A percentile compares a stretch with the other conserved stretches of the same genome.
These are phyloP conservation scores for Tetragnatha montana DNA, from an alignment of 2,888 invertebrate genomes.

Conservation along the genomic window DNA sequence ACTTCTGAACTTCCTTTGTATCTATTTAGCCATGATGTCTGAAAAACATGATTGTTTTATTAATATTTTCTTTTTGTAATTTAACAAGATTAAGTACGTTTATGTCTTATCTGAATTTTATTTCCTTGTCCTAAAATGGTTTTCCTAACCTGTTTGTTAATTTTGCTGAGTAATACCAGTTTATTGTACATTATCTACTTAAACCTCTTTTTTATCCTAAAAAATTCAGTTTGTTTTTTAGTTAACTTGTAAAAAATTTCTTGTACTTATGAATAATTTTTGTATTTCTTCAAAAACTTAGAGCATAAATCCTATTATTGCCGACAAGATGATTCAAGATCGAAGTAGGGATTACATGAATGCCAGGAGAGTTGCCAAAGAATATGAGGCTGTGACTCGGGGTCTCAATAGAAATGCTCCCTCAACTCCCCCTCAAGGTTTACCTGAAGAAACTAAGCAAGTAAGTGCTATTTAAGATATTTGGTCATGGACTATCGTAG, in stretches of 20 bases:
- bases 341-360: constrained; percentile 98
- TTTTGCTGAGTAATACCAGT: too few species aligned
- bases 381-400: constrained; percentile 94
- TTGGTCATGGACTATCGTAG: too few species aligned
- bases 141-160: too few species aligned
- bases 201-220: background rate
- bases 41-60: too few species aligned
- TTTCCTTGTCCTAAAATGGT: too few species aligned
- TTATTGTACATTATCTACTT: background rate
- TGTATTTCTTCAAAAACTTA: constrained; percentile 77
- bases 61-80: too few species aligned
- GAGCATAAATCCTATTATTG: constrained; percentile 90
- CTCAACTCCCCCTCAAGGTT: constrained; percentile 89
- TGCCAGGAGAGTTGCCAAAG: constrained; percentile 95
- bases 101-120: too few species aligned
- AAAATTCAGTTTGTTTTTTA: background rate
- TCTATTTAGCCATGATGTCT: too few species aligned
- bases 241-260: background rate
- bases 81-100: too few species aligned
- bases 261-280: background rate
- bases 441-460: constrained; percentile 74
- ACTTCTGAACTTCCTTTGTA: too few species aligned
- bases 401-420: constrained; percentile 96
- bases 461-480: constrained; percentile 10
- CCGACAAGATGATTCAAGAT: constrained; percentile 98